phyloP scores from a whole-genome alignment of 2,113 vertebrate species.

The Eclectus roratus region DNA sequence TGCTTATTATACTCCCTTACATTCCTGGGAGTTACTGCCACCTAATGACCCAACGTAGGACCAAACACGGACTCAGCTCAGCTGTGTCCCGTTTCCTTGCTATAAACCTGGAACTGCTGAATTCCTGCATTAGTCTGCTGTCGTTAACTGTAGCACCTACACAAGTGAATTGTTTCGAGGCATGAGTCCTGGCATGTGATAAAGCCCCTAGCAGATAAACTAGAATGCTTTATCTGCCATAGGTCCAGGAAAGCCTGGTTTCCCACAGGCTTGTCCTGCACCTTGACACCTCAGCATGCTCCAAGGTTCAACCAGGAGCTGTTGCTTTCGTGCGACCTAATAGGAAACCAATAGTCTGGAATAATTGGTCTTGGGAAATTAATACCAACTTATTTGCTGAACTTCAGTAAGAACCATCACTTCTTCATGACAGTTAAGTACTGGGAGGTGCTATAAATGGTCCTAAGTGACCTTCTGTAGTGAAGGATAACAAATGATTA shows the following conservation, averaged over 20 bases:
- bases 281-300: not conserved
- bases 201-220: not conserved
- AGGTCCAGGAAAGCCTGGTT: not conserved
- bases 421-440: not conserved
- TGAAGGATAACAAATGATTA: not conserved
- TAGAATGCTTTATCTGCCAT: not conserved
- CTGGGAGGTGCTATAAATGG: not conserved
- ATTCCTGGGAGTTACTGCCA: not conserved
- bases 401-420: not conserved
- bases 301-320: not conserved
- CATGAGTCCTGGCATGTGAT: not conserved
- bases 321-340: not conserved
- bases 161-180: not conserved
- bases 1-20: too few species aligned
- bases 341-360: not conserved
- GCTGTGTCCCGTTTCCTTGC: not conserved
- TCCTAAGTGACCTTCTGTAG: not conserved
- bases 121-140: not conserved
- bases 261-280: not conserved
- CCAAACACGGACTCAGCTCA: not conserved
- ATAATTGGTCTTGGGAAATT: not conserved
- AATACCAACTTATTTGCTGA: not conserved
- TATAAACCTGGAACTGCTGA: not conserved
- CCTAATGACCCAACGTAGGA: rapidly evolving
- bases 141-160: not conserved